Conservation (phyloP, 2,888 invertebrate genomes). For the Sarcophaga subvicina region DNA sequence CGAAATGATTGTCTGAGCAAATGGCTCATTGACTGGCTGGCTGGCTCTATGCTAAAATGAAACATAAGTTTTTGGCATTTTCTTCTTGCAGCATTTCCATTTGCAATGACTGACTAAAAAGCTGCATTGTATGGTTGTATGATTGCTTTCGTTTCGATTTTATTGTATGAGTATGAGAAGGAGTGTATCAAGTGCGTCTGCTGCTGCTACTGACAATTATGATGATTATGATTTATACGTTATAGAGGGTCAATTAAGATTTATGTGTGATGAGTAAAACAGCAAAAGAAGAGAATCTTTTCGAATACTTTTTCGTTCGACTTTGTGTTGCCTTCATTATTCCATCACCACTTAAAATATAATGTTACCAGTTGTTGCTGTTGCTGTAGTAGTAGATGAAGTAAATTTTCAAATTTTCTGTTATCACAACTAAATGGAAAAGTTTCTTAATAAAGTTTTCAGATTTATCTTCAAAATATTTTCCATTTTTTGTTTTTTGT, state of each 20-base stretch:
- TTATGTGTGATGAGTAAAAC: conserved; percentile 66
- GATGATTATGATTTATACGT: conserved; percentile 79
- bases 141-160: not conserved
- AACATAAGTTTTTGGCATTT: too few species aligned
- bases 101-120: not conserved
- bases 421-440: conserved; percentile 51
- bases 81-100: too few species aligned
- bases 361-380: conserved; percentile 41
- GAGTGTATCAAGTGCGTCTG: conserved; percentile 64
- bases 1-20: not conserved
- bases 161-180: conserved; percentile 25
- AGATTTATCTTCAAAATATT: conserved; percentile 60
- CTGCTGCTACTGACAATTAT: conserved; percentile 68
- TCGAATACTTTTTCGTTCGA: conserved; percentile 1
- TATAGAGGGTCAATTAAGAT: conserved; percentile 70
- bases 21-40: not conserved
- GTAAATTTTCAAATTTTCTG: conserved; percentile 44
- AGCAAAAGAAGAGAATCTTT: conserved; percentile 47
- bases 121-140: not conserved
- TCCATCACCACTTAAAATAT: conserved; percentile 34
- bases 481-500: conserved; percentile 21
- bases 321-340: conserved; percentile 25
- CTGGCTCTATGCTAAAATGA: too few species aligned
- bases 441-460: conserved; percentile 58
- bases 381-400: conserved; percentile 32